Base-by-base conservation (phyloP, 2,888 invertebrate species). In the Cryptophagus acutangulus region DNA sequence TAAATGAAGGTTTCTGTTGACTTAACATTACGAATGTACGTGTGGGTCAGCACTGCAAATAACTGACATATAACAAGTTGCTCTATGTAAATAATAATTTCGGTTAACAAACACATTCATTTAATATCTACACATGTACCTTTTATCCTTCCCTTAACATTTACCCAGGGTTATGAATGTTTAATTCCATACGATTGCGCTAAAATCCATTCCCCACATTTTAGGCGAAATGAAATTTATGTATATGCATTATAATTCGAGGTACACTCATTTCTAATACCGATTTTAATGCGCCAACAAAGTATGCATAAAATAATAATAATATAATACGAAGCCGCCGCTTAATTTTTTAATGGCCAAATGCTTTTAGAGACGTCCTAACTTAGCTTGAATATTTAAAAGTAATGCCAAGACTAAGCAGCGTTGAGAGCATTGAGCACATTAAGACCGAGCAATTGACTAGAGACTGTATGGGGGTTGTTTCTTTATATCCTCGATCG, bases 301-400 rank as follows among this genome's bases (percentile, higher is more conserved):
- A 66, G 65, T 66, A 63, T 63, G 67, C 69, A 69, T 69, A 69
- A 70, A 70, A 69, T 69, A 69, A 69, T n/a, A n/a, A n/a, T 70
- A 69, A 68, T 69, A 66, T 67, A 66, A 69, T 66, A 63, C 63
- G 57, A 61, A 63, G 63, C 62, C 63, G 56, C 59, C 59, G 66
- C 67, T 69, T 70, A 70, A 70, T 70, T 76, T 76, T 76, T 76
- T 76, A 76, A 76, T 76, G 76, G 76, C 75, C 71, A 74, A 76
- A 76, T 76, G 76, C 76, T 76, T 76, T 76, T 75, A 76, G 74
- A 74, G 73, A 73, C 71, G 66, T 65, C 62, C 65, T 62, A 62
- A 66, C 63, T 61, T 58, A 46, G 58, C 59, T 52, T 68, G 67
- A 67, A 69, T 69, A 68, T 69, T 69, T 69, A 67, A 67, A 66